phyloP scores from a whole-genome alignment of 1,140 invertebrate species.

The Aricia agestis region DNA sequence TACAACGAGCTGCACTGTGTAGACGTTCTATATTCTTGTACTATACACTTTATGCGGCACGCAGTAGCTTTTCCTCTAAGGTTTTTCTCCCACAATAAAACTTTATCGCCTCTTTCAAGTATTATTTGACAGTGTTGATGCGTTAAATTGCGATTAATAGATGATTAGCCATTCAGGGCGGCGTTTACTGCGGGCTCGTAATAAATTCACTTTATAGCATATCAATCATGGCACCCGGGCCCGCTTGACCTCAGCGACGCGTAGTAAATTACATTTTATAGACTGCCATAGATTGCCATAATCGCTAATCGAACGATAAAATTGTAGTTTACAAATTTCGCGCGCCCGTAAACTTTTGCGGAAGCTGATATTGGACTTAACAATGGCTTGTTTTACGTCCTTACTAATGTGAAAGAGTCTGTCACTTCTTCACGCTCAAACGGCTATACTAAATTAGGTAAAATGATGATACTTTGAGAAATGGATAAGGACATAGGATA shows the following conservation, averaged over 20 bases:
- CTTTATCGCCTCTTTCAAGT: slow-evolving; percentile 62
- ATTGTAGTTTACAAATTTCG: slow-evolving; percentile 3
- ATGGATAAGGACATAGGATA: too few relatives aligned
- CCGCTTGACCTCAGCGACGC: slow-evolving; percentile 36
- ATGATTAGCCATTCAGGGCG: slow-evolving; percentile 61
- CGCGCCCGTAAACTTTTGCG: neutral
- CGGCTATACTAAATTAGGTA: too few relatives aligned
- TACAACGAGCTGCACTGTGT: too few relatives aligned
- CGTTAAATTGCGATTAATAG: slow-evolving; percentile 68
- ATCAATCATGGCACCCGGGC: slow-evolving; percentile 54
- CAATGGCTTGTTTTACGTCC: too few relatives aligned
- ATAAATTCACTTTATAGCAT: slow-evolving; percentile 66
- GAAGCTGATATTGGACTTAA: neutral
- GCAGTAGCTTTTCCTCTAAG: too few relatives aligned
- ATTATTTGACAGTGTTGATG: slow-evolving; percentile 69
- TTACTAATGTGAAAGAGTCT: too few relatives aligned
- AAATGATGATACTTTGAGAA: too few relatives aligned
- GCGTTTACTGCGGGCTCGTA: slow-evolving; percentile 59
- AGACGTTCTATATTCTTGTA: too few relatives aligned
- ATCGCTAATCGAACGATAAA: slow-evolving; percentile 14
- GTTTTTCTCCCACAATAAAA: slow-evolving; percentile 44
- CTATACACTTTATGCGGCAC: too few relatives aligned
- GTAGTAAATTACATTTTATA: slow-evolving; percentile 42
- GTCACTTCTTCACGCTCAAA: too few relatives aligned
- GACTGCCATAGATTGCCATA: slow-evolving; percentile 27